Conservation (phyloP, 2,113 vertebrate genomes). For the Phodopus roborovskii region DNA sequence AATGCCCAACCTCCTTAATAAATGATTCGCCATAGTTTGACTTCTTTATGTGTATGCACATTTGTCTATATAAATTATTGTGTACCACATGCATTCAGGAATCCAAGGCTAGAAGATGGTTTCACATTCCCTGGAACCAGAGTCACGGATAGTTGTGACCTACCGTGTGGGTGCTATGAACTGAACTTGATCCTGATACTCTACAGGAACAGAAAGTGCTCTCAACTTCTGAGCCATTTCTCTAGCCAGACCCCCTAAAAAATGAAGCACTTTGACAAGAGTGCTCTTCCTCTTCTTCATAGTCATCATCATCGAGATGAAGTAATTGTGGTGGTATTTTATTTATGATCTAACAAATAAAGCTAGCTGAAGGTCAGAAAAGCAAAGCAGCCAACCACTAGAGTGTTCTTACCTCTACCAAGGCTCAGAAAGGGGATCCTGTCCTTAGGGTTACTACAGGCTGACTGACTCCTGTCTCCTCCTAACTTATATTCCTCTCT, state of each 20-base stretch:
- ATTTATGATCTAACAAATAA: no score
- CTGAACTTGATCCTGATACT: neutral
- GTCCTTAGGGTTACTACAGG: no score
- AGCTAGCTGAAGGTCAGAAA: no score
- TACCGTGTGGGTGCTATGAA: no score
- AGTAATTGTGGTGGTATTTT: neutral
- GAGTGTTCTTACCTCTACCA: no score
- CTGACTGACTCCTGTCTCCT: no score
- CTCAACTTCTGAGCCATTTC: neutral
- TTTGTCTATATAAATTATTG: neutral
- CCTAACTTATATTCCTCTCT: no score
- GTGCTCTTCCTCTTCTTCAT: neutral
- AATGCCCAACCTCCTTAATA: constrained; percentile 34
- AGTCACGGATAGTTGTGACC: neutral
- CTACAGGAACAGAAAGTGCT: neutral
- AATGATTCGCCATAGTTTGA: neutral
- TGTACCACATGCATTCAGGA: neutral
- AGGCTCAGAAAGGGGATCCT: no score
- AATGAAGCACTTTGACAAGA: constrained; percentile 1
- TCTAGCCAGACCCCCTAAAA: neutral
- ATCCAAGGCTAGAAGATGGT: no score
- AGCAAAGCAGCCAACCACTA: no score
- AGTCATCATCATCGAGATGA: neutral
- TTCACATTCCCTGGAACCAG: neutral
- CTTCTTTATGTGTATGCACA: neutral